Percentiles rank a stretch among this genome's conserved stretches.
Conservation (phyloP, 64 coral and sea anemone genomes). For the Exaiptasia diaphana region DNA sequence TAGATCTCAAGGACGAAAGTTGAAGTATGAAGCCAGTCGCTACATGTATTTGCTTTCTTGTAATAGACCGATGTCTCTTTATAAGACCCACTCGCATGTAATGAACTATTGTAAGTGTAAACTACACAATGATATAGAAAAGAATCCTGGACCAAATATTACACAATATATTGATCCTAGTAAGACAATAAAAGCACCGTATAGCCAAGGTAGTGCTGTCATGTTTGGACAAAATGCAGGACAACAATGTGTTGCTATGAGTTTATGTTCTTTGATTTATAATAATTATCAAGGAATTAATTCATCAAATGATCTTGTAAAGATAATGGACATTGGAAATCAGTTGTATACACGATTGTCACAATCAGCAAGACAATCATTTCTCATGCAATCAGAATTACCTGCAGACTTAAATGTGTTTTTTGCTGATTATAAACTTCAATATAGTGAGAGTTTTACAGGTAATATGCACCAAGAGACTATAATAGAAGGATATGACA, state of each 20-base stretch:
- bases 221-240: not conserved
- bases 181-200: not conserved
- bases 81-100: slow-evolving; percentile 18
- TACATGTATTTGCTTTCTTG: slow-evolving; percentile 5
- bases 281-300: not conserved
- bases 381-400: slow-evolving; percentile 24
- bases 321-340: slow-evolving; percentile 55
- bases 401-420: not conserved
- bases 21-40: not conserved
- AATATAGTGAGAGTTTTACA: slow-evolving; percentile 12
- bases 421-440: not conserved
- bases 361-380: not conserved
- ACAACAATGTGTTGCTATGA: not conserved
- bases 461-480: slow-evolving; percentile 23
- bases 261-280: not conserved
- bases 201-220: not conserved
- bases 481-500: slow-evolving; percentile 35
- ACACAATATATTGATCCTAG: not conserved
- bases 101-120: slow-evolving; percentile 7
- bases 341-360: slow-evolving; percentile 22
- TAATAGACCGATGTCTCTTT: slow-evolving; percentile 15
- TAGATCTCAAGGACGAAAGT: not conserved
- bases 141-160: slow-evolving; percentile 30
- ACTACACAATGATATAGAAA: slow-evolving; percentile 32
- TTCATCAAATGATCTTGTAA: slow-evolving; percentile 5